phyloP scores from a whole-genome alignment of 1,140 invertebrate genomes.

The Zophobas morio region DNA sequence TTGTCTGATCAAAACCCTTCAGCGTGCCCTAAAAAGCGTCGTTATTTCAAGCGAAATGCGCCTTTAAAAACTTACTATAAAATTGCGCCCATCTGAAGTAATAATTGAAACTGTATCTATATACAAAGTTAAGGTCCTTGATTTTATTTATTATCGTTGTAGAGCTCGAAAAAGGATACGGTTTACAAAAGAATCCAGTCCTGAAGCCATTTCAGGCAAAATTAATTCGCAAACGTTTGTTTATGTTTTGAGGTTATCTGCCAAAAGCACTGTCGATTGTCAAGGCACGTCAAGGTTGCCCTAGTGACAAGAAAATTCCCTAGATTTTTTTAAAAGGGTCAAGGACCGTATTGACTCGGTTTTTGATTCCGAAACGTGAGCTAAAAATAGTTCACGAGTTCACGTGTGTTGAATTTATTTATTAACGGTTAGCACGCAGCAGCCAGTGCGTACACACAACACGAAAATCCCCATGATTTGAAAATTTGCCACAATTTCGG shows the following conservation, averaged over 20 bases:
- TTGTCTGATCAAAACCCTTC: slow-evolving; percentile 97
- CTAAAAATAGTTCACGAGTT: no score
- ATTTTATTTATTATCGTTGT: slow-evolving; percentile 16
- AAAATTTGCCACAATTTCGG: no score
- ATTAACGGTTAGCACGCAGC: no score
- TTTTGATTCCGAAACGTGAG: no score
- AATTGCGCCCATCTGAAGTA: slow-evolving; percentile 94
- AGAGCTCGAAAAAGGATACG: slow-evolving; percentile 76
- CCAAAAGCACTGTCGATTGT: no score
- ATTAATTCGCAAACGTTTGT: slow-evolving; percentile 10
- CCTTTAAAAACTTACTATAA: slow-evolving; percentile 82
- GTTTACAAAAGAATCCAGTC: slow-evolving; percentile 89
- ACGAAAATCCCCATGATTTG: no score
- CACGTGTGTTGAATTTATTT: no score
- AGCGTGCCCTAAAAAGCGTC: slow-evolving; percentile 79
- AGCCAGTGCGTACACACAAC: no score
- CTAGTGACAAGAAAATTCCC: background rate
- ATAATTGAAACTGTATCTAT: slow-evolving; percentile 93
- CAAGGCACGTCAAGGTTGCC: background rate
- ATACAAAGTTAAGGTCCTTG: slow-evolving; percentile 62
- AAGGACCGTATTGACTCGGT: no score
- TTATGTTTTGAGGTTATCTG: slow-evolving; percentile 5
- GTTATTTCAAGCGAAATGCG: slow-evolving; percentile 44
- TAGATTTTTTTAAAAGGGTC: no score
- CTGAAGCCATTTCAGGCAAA: slow-evolving; percentile 79